Conservation (phyloP, 2,797 vertebrate genomes). For the Mus caroli region DNA sequence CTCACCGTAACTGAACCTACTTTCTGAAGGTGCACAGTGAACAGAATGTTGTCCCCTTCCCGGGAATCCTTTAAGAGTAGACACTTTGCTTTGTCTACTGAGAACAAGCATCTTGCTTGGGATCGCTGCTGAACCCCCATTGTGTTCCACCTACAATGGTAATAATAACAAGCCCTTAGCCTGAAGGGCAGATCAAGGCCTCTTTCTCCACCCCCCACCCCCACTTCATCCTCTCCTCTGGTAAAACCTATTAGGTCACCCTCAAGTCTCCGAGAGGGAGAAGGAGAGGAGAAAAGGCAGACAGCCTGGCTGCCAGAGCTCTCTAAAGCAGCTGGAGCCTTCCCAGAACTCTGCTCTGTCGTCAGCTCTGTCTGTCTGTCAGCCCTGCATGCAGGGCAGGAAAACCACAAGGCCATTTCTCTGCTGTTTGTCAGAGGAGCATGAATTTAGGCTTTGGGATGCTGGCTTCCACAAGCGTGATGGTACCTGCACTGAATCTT, state of each 20-base stretch:
- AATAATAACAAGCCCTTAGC: background rate
- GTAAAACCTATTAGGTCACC: background rate
- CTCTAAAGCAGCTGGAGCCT: constrained; percentile 71
- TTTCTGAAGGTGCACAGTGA: background rate
- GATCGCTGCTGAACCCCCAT: background rate
- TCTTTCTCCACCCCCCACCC: background rate
- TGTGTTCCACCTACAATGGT: background rate
- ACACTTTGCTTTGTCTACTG: background rate
- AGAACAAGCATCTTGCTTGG: constrained; percentile 49
- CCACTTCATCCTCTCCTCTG: background rate
- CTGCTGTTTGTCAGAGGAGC: constrained; percentile 41
- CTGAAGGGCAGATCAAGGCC: background rate
- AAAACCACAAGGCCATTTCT: constrained; percentile 69
- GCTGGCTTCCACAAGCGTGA: constrained; percentile 1
- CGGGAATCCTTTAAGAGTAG: background rate
- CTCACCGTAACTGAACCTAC: background rate
- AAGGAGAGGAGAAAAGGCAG: constrained; percentile 66
- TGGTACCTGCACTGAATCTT: constrained; percentile 1
- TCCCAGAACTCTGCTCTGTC: constrained; percentile 74
- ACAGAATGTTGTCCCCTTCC: background rate
- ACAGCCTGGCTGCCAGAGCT: constrained; percentile 78
- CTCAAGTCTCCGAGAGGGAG: constrained; percentile 50
- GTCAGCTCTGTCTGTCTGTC: constrained; percentile 71
- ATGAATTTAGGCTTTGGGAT: constrained; percentile 39
- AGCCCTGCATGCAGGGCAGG: constrained; percentile 62